A percentile compares a stretch with the other conserved stretches of the same genome.
These are phyloP conservation scores for Mastigias papua DNA, from an alignment of 30 jellyfish, hydroid and myxozoan species.

Conservation along the genomic window DNA sequence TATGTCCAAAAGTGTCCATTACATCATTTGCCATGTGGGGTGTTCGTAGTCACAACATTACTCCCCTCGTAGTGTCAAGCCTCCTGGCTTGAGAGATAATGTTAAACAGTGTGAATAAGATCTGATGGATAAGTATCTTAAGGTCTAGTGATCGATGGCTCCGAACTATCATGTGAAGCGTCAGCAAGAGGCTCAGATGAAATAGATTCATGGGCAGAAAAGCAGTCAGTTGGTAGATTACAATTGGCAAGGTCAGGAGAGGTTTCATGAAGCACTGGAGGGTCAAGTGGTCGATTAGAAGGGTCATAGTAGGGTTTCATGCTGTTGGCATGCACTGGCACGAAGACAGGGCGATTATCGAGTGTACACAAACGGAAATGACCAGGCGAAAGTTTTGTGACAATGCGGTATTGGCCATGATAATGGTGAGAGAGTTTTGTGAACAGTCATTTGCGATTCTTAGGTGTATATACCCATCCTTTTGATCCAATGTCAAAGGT, in stretches of 20 bases:
- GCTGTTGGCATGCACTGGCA: slow-evolving; percentile 17
- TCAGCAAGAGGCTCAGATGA: background rate
- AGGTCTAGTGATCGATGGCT: slow-evolving; percentile 10
- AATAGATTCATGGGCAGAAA: background rate
- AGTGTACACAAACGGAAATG: slow-evolving; percentile 24
- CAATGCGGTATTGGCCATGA: slow-evolving; percentile 55
- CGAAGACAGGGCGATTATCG: slow-evolving; percentile 19
- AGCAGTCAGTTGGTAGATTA: slow-evolving; percentile 20
- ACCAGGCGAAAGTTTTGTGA: slow-evolving; percentile 42
- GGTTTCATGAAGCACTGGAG: background rate
- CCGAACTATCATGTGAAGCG: background rate
- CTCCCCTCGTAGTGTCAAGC: slow-evolving; percentile 37
- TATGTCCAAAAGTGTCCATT: no score
- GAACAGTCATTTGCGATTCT: slow-evolving; percentile 18
- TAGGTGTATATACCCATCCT: slow-evolving; percentile 66
- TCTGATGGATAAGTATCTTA: background rate
- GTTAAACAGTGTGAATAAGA: background rate
- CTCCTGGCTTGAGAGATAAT: slow-evolving; percentile 36
- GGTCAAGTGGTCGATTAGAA: background rate
- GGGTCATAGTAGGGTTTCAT: slow-evolving; percentile 22
- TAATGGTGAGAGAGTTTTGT: slow-evolving; percentile 28
- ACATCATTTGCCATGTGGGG: no score
- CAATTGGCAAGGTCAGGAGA: slow-evolving; percentile 21
- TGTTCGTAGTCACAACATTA: slow-evolving; percentile 35
- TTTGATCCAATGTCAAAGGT: slow-evolving; percentile 32